phyloP scores from a whole-genome alignment of 2,113 vertebrate species.

The Piprites chloris region DNA sequence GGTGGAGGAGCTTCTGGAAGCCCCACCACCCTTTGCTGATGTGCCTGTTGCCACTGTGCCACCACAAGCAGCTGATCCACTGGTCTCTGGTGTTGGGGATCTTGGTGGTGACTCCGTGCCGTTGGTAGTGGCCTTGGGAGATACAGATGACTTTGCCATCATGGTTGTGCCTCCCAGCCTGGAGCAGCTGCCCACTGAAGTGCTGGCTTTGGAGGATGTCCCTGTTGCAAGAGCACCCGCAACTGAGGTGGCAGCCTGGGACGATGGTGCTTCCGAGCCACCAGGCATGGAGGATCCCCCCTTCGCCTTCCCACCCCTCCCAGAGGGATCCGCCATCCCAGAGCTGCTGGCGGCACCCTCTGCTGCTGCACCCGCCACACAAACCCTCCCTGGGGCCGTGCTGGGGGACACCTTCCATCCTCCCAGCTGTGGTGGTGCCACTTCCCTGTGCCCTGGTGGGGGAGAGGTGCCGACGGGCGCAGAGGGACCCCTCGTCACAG shows the following conservation, averaged over 20 bases:
- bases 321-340: not conserved
- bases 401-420: not conserved
- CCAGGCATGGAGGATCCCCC: not conserved
- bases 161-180: fast-evolving
- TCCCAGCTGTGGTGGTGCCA: not conserved
- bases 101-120: not conserved
- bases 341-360: not conserved
- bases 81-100: fast-evolving
- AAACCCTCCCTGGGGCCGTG: not conserved
- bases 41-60: not conserved
- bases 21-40: conserved; percentile 42
- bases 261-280: not conserved
- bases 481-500: not conserved
- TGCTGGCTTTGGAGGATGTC: not conserved
- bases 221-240: fast-evolving
- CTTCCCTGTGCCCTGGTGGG: fast-evolving
- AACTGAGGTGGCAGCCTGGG: not conserved
- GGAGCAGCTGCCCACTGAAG: not conserved
- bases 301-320: not conserved
- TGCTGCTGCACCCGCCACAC: not conserved
- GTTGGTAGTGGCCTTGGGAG: not conserved
- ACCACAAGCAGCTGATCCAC: fast-evolving
- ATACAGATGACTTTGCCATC: not conserved
- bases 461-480: fast-evolving
- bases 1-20: conserved; percentile 50